Evolutionary conservation across 2,888 invertebrate species (phyloP).

Genomic region (Carpatolechia fugitivella): DNA sequence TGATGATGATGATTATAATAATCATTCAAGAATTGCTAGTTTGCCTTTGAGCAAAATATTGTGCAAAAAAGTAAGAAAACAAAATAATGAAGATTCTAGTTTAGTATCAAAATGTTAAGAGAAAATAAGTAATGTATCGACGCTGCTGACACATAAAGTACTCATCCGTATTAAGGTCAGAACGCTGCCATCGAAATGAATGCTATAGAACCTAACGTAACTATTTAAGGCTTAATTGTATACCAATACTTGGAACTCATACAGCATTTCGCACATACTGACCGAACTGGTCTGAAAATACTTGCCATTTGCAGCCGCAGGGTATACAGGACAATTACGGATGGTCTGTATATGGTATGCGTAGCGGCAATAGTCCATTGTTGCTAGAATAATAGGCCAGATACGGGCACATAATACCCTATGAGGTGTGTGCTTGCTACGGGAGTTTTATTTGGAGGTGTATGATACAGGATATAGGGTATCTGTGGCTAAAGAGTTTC

Average conservation of each 20-base stretch:
- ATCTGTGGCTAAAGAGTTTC: too few species aligned
- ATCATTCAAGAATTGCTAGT: neutral
- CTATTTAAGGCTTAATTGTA: neutral
- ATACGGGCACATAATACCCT: slow-evolving; percentile 6
- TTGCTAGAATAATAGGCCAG: slow-evolving; percentile 4
- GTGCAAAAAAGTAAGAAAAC: too few species aligned
- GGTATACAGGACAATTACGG: slow-evolving; percentile 7
- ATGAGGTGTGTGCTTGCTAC: neutral
- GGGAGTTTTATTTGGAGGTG: neutral
- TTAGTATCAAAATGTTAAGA: too few species aligned
- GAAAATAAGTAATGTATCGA: too few species aligned
- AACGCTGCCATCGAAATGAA: too few species aligned
- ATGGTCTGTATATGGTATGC: neutral
- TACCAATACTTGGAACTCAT: neutral
- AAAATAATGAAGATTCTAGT: too few species aligned
- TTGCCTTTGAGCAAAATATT: too few species aligned
- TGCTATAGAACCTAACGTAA: too few species aligned
- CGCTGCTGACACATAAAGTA: too few species aligned
- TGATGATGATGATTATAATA: too few species aligned
- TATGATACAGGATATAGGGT: neutral
- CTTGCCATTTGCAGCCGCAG: neutral
- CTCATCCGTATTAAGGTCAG: too few species aligned
- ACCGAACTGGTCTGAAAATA: neutral
- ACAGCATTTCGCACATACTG: slow-evolving; percentile 3
- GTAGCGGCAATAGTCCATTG: slow-evolving; percentile 2